A percentile compares a stretch with the other conserved stretches of the same genome.
These are phyloP conservation scores for Noctuana brunneofusca DNA, from an alignment of 2,888 invertebrate genomes.

Conservation along the genomic window DNA sequence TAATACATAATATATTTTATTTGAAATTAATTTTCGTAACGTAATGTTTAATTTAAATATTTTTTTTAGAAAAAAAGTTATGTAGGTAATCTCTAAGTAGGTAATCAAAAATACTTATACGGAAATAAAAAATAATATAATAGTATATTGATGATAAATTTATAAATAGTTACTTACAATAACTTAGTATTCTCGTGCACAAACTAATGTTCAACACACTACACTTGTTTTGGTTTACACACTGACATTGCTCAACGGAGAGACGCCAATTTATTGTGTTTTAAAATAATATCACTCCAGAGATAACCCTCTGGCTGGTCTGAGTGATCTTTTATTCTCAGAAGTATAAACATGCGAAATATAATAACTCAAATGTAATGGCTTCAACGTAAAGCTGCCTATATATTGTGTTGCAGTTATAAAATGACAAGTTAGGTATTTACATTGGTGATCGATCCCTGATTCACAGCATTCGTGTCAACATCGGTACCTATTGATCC, in stretches of 20 bases:
- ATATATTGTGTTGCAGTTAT: constrained; percentile 1
- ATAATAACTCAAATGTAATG: constrained; percentile 31
- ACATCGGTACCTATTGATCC: constrained; percentile 7
- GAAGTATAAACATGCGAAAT: constrained; percentile 54
- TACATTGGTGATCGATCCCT: constrained; percentile 19
- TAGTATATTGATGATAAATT: not conserved
- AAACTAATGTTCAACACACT: constrained; percentile 19
- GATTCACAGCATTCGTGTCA: constrained; percentile 13
- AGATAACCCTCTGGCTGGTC: constrained; percentile 71
- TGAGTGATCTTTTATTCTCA: constrained; percentile 68
- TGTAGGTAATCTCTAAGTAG: too few species aligned
- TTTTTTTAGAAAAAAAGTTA: too few species aligned
- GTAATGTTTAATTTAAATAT: too few species aligned
- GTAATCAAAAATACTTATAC: too few species aligned
- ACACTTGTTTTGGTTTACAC: constrained; percentile 39
- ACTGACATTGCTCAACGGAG: constrained; percentile 62
- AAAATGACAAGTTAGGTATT: constrained; percentile 17
- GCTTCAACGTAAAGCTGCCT: not conserved
- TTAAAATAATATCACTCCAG: constrained; percentile 60
- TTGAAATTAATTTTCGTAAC: too few species aligned
- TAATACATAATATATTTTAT: too few species aligned
- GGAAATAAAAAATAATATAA: not conserved
- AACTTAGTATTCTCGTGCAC: constrained; percentile 8
- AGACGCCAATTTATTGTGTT: constrained; percentile 69
- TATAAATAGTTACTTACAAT: constrained; percentile 31